Evolutionary conservation across 1,140 invertebrate species (phyloP), one percentile per base, ranked within the genome.

Genomic region (Drosophila navojoa): DNA sequence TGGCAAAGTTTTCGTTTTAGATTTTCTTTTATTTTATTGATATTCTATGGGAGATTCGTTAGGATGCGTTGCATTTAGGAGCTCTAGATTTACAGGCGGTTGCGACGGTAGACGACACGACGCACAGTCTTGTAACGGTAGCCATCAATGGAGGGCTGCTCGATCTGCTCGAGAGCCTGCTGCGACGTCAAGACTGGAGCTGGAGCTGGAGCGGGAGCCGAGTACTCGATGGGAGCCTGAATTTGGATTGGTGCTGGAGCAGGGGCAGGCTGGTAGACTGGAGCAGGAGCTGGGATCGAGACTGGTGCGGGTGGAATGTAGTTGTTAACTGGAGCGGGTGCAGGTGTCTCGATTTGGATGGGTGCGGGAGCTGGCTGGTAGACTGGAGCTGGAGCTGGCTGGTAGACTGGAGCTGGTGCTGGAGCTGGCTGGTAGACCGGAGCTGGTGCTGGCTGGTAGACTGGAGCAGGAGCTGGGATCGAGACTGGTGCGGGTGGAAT

Each of bases 81-180:
- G 49, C 32, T 79, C 5, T 73, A 77, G 72, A 42, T 50, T 74
- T 74, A 69, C 29, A 69, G 25, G 59, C 81, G 79, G 70, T 71
- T 54, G 55, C 60, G 84, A 67, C 84, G 84, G 85, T 68, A 81
- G 77, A 89, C 84, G 71, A 72, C 72, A 81, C 84, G 84, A 68
- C 84, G 84, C 67, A 89, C 85, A 55, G 84, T 78, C 85, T 81
- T 90, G 77, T 89, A 89, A 53, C 80, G 84, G 85, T 89, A 89
- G 16, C 84, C 84, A 73, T 90, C 85, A 35, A 58, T 71, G n/a
- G 85, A 77, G 29, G 61, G 68, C 61, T 79, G 84, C 67, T 89
- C 84, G 61, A 84, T 79, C 76, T 87, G 69, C 62, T 87, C 82
- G 47, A 79, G 54, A 50, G 53, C 61, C 63, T 81, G 81, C 4